Evolutionary conservation across 1,140 invertebrate genomes (phyloP).

Genomic region (Lycorma delicatula): DNA sequence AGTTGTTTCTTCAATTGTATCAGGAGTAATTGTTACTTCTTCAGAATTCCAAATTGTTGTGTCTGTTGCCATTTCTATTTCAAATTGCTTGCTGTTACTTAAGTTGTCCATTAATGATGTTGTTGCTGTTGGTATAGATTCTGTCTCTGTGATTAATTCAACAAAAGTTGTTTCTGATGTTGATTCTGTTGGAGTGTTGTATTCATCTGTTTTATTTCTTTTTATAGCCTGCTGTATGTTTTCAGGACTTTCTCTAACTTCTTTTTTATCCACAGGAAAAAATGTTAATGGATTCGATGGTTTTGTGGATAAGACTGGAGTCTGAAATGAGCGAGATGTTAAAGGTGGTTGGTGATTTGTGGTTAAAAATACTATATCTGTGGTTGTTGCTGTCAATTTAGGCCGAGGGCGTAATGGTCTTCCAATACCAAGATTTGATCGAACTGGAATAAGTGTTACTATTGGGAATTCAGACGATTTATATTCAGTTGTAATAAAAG

Average conservation of each 20-base stretch:
- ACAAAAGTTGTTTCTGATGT: neutral
- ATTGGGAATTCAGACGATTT: conserved; percentile 29
- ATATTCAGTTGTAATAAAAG: neutral
- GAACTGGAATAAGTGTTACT: conserved; percentile 50
- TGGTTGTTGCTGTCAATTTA: conserved; percentile 29
- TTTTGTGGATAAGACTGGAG: neutral
- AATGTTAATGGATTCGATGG: neutral
- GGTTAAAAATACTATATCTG: neutral
- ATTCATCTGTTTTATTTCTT: no score
- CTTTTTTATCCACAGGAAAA: no score
- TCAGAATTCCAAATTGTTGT: neutral
- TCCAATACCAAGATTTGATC: conserved; percentile 49
- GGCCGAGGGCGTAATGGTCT: conserved; percentile 45
- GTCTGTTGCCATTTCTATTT: neutral
- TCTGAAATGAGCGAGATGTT: neutral
- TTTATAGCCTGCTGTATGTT: no score
- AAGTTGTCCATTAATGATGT: neutral
- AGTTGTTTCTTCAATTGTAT: conserved; percentile 4
- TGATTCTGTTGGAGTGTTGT: conserved; percentile 4
- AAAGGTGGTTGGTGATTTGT: neutral
- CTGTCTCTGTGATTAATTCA: neutral
- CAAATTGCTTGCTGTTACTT: neutral
- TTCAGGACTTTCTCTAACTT: no score
- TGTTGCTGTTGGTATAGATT: neutral
- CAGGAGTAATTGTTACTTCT: conserved; percentile 3